Conservation (phyloP, 2,113 vertebrate species). For the Marmota flaviventris region DNA sequence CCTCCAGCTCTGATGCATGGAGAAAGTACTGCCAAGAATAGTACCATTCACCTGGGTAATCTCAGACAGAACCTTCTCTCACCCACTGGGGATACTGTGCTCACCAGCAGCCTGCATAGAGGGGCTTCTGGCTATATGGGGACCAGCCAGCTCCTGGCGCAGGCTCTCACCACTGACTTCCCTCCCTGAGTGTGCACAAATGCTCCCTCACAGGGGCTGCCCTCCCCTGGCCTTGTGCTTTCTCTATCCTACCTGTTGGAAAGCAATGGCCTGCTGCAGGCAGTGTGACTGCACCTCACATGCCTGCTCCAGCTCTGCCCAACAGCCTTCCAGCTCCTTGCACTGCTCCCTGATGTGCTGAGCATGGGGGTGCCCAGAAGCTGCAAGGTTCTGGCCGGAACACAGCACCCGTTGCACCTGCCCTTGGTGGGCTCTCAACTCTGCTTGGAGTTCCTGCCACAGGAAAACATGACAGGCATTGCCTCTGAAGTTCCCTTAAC, state of each 20-base stretch:
- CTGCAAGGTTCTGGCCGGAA: constrained; percentile 87
- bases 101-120: neutral
- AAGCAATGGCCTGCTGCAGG: constrained; percentile 88
- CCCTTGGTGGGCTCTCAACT: constrained; percentile 90
- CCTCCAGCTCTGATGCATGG: constrained; percentile 92
- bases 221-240: neutral
- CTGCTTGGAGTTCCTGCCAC: constrained; percentile 90
- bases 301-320: constrained; percentile 90
- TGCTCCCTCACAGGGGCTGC: neutral
- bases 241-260: constrained; percentile 90
- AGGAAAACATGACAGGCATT: neutral
- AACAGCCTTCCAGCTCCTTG: constrained; percentile 86
- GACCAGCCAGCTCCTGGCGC: neutral
- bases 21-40: constrained; percentile 88
- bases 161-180: neutral
- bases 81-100: neutral
- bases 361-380: constrained; percentile 84
- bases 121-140: neutral
- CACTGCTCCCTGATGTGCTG: constrained; percentile 88
- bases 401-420: constrained; percentile 89
- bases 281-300: constrained; percentile 87
- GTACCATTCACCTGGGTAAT: neutral
- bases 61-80: neutral
- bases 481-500: neutral
- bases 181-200: neutral